phyloP scores from a whole-genome alignment of 2,888 invertebrate genomes.

The Serripes groenlandicus region DNA sequence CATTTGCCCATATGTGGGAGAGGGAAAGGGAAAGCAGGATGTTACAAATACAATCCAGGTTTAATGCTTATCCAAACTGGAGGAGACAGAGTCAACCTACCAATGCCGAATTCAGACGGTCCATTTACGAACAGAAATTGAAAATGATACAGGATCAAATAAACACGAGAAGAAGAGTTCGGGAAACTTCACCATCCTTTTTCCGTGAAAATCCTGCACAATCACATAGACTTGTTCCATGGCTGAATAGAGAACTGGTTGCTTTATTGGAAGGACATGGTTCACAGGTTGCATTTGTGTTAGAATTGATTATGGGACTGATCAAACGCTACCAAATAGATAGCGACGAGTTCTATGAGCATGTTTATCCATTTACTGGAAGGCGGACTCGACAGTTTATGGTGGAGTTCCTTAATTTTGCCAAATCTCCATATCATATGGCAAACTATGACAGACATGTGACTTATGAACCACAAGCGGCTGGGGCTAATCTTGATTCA shows the following conservation, averaged over 20 bases:
- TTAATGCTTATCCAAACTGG: conserved; percentile 51
- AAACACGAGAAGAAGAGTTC: conserved; percentile 61
- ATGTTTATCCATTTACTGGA: conserved; percentile 91
- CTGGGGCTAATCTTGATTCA: conserved; percentile 62
- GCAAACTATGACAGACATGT: conserved; percentile 88
- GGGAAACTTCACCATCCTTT: conserved; percentile 83
- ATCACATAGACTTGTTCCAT: conserved; percentile 93
- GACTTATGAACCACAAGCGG: conserved; percentile 77
- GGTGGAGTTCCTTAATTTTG: conserved; percentile 95
- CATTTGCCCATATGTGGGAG: conserved; percentile 61
- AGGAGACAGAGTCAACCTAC: conserved; percentile 62
- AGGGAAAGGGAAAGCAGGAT: conserved; percentile 54
- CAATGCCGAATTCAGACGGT: conserved; percentile 88
- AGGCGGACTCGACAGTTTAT: conserved; percentile 94
- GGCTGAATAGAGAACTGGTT: conserved; percentile 95
- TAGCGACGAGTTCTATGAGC: conserved; percentile 90
- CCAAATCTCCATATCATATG: conserved; percentile 95
- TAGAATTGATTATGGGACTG: conserved; percentile 90
- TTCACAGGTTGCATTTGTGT: conserved; percentile 88
- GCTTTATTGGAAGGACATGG: conserved; percentile 89
- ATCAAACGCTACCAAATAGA: conserved; percentile 87
- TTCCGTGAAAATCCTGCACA: conserved; percentile 90
- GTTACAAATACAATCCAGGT: conserved; percentile 67
- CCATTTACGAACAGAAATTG: conserved; percentile 92
- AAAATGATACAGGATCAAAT: conserved; percentile 90